Percentiles rank a stretch among this genome's conserved stretches.
phyloP scores from a whole-genome alignment of 2,113 vertebrate genomes.

The Bubalus kerabau region DNA sequence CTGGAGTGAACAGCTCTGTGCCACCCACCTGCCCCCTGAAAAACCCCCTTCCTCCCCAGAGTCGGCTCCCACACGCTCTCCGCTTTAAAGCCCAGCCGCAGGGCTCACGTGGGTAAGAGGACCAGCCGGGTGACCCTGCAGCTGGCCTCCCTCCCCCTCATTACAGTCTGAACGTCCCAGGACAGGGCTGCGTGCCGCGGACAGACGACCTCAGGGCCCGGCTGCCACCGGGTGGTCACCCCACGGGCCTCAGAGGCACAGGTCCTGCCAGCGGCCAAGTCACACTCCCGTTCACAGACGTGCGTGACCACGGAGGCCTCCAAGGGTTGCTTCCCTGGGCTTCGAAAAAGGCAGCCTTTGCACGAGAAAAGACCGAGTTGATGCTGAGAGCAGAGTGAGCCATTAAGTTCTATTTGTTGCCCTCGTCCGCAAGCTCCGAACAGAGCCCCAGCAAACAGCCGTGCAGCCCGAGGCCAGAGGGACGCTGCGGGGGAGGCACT shows the following conservation, averaged over 20 bases:
- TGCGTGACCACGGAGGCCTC: not conserved
- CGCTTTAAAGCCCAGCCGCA: accelerated
- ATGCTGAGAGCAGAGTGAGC: not conserved
- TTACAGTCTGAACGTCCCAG: accelerated
- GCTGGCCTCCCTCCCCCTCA: accelerated
- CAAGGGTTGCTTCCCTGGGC: not conserved
- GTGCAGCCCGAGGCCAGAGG: accelerated
- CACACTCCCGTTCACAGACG: not conserved
- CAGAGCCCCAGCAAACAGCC: not conserved
- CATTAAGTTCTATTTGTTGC: not conserved
- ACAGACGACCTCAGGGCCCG: not conserved
- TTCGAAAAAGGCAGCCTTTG: not conserved
- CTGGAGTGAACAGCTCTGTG: accelerated
- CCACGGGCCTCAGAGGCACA: accelerated
- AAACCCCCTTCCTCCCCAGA: not conserved
- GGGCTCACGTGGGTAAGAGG: not conserved
- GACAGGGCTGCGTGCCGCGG: not conserved
- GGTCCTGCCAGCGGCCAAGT: not conserved
- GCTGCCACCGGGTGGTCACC: accelerated
- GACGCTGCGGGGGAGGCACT: not conserved
- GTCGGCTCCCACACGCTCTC: accelerated
- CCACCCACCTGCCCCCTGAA: not conserved
- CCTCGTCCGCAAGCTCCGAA: not conserved
- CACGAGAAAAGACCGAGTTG: not conserved
- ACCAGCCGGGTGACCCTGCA: accelerated